Evolutionary conservation across 35 echinoderm and acorn worm species (phyloP).

Genomic region (Acanthaster planci): DNA sequence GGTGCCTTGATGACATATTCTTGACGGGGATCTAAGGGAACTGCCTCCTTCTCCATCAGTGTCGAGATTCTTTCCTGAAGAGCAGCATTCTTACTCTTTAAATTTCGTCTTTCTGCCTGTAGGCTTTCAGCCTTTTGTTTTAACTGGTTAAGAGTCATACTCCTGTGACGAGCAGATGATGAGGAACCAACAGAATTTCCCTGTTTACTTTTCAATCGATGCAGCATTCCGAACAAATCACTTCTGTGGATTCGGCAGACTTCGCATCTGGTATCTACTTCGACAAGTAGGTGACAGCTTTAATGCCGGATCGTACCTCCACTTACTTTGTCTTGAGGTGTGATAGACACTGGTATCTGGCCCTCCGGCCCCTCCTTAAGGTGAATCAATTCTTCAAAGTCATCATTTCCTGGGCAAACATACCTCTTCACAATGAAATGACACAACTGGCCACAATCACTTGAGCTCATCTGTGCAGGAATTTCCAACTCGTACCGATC

Average conservation of each 20-base stretch:
- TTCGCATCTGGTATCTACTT: neutral
- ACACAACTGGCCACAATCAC: neutral
- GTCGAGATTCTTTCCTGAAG: neutral
- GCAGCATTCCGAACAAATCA: neutral
- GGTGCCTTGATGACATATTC: neutral
- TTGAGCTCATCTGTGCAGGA: neutral
- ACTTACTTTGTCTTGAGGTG: neutral
- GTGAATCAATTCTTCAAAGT: neutral
- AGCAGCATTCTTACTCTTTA: neutral
- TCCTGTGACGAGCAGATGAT: neutral
- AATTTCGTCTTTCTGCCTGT: neutral
- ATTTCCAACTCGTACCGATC: neutral
- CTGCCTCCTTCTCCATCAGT: neutral
- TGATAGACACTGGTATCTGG: neutral
- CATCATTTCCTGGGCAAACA: neutral
- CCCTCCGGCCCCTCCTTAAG: neutral
- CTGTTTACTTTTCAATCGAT: neutral
- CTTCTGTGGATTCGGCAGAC: neutral
- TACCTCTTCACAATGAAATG: neutral
- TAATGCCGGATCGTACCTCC: neutral
- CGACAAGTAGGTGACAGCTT: neutral
- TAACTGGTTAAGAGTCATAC: neutral
- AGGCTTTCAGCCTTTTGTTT: neutral
- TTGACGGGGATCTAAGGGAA: neutral
- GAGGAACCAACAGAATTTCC: neutral